Conservation (phyloP, 2,113 vertebrate genomes). For the Trematomus loennbergii region DNA sequence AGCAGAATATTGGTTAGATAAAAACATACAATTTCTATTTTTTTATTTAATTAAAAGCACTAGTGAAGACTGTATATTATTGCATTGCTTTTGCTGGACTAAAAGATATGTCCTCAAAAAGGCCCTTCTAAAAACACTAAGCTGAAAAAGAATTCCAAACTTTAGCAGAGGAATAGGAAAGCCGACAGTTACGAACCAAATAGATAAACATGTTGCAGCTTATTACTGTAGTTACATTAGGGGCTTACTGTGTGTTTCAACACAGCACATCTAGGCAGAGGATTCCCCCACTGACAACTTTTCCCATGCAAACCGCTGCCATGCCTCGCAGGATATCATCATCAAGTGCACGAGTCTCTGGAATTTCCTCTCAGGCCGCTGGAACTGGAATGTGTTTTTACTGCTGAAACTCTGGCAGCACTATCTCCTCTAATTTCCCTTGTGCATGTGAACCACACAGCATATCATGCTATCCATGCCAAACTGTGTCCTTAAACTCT, state of each 20-base stretch:
- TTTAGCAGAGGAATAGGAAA: neutral
- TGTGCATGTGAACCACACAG: conserved; percentile 47
- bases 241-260: conserved; percentile 12
- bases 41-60: too few species aligned
- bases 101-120: neutral
- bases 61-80: too few species aligned
- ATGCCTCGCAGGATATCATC: conserved; percentile 49
- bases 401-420: conserved; percentile 44
- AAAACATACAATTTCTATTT: too few species aligned
- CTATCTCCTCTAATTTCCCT: conserved; percentile 68
- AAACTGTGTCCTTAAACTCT: conserved; percentile 55
- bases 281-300: conserved; percentile 27
- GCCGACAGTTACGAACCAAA: neutral
- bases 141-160: neutral
- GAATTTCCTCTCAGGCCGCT: conserved; percentile 50
- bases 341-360: conserved; percentile 45
- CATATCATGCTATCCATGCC: conserved; percentile 35
- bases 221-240: conserved; percentile 15
- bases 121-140: neutral
- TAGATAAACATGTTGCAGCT: conserved; percentile 12
- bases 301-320: conserved; percentile 17
- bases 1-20: too few species aligned
- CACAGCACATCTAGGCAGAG: neutral
- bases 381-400: conserved; percentile 55
- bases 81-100: neutral